Conservation (phyloP, 2,888 invertebrate species). For the Troilus luridus region DNA sequence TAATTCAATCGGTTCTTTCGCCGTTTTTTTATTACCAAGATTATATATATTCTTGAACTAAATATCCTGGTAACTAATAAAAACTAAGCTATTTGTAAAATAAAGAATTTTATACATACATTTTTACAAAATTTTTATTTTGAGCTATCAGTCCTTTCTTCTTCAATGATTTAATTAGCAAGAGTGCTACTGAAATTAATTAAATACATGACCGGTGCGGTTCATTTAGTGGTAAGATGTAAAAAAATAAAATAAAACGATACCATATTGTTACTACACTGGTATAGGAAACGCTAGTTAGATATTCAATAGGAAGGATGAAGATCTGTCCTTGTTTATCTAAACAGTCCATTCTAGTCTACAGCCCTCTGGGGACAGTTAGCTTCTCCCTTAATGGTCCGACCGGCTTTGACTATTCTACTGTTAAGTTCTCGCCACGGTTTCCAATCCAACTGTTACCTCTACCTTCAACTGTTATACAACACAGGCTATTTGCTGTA, state of each 20-base stretch:
- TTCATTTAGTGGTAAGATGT: background rate
- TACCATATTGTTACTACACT: background rate
- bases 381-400: background rate
- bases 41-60: too few species aligned
- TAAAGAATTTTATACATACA: too few species aligned
- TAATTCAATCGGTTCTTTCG: too few species aligned
- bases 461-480: background rate
- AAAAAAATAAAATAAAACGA: background rate
- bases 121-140: background rate
- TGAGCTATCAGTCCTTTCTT: background rate
- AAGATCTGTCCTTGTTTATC: conserved; percentile 10
- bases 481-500: background rate
- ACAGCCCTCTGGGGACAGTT: background rate
- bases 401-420: conserved; percentile 4
- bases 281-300: background rate
- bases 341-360: background rate
- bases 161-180: background rate
- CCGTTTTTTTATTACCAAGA: too few species aligned
- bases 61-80: too few species aligned
- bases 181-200: background rate
- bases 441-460: background rate
- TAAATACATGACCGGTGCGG: background rate
- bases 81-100: too few species aligned
- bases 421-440: background rate
- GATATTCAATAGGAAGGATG: conserved; percentile 8